These are phyloP conservation scores for Drosophila nannoptera DNA, from an alignment of 1,140 invertebrate genomes.

Conservation along the genomic window DNA sequence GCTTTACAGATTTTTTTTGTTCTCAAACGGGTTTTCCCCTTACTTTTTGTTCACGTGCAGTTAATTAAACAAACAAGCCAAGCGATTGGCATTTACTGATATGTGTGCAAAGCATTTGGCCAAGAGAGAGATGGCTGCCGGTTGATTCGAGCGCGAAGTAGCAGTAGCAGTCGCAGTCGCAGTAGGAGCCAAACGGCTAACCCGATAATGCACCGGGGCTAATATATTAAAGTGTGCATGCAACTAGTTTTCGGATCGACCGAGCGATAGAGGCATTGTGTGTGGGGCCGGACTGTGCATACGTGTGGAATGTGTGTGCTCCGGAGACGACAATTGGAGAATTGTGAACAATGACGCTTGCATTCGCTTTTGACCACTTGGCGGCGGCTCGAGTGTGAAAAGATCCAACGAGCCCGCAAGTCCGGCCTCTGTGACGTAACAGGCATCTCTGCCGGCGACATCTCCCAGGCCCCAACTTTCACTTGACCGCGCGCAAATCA, in stretches of 20 bases:
- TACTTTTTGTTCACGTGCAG: constrained; percentile 13
- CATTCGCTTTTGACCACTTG: constrained; percentile 26
- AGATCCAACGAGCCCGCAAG: constrained; percentile 29
- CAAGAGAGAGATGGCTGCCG: constrained; percentile 54
- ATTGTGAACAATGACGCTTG: constrained; percentile 64
- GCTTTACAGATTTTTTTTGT: constrained; percentile 39
- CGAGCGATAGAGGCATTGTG: constrained; percentile 57
- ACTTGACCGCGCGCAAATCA: constrained; percentile 43
- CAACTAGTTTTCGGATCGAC: constrained; percentile 69
- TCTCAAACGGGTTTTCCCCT: constrained; percentile 7
- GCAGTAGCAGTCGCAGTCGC: constrained; percentile 20
- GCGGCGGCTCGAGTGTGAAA: constrained; percentile 38
- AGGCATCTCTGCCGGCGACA: constrained; percentile 25
- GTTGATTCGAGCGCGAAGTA: constrained; percentile 48
- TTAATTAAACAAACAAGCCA: constrained; percentile 66
- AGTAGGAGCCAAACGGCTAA: constrained; percentile 29
- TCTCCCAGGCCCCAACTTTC: constrained; percentile 50
- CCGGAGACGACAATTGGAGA: constrained; percentile 71
- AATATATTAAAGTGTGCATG: constrained; percentile 42
- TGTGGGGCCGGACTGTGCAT: not conserved
- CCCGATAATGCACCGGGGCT: constrained; percentile 41
- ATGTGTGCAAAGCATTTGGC: constrained; percentile 46
- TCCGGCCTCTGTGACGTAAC: constrained; percentile 44
- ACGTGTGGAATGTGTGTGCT: constrained; percentile 36
- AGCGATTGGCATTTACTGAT: constrained; percentile 56